Base-by-base conservation (phyloP, 1,140 invertebrate species). In the Myzus persicae region DNA sequence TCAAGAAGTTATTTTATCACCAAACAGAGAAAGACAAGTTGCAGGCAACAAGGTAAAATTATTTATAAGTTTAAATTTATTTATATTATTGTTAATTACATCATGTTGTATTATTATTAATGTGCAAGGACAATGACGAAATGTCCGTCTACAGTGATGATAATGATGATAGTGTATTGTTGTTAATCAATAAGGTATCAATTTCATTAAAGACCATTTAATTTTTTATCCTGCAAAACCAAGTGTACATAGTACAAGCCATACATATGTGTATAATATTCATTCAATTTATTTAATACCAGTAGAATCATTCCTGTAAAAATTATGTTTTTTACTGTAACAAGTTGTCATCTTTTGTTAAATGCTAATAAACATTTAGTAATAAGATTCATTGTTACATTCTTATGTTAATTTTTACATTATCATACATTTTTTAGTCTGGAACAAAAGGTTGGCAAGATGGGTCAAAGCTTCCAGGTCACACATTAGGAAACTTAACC, bases 1-100 rank as follows among this genome's bases (percentile, higher is more conserved):
- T 94, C 98, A 98, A 95, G 98, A 98, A 96, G 97, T 98, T 93
- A 96, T 98, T 93, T 97, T 98, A 94, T 98, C 98, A 94, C 98
- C 98, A 93, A 98, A 98, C 96, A 96, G 98, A 95, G 98, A 98
- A 96, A 96, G 97, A 95, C 97, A 98, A 96, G 96, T 97, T 94
- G 95, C 90, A 44, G 90, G 89, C 81, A 93, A 85, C 42, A 93
- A 93, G 91, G 91, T 93, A 93, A 85, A 46, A 26, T n/a, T 14
- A 48, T 67, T 84, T 48, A 46, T 82, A 38, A 26, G 1, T 1
- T 46, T 46, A 11, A 22, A 81, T 48, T 24, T 26, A 36, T 92
- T 46, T 38, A 82, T 46, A 46, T 76, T 48, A 46, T 82, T 44
- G 7, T 81, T 91, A 76, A 46, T 91, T 5, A 44, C 81, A 44